phyloP scores from a whole-genome alignment of 2,888 invertebrate genomes.

The Ellobium chinense region DNA sequence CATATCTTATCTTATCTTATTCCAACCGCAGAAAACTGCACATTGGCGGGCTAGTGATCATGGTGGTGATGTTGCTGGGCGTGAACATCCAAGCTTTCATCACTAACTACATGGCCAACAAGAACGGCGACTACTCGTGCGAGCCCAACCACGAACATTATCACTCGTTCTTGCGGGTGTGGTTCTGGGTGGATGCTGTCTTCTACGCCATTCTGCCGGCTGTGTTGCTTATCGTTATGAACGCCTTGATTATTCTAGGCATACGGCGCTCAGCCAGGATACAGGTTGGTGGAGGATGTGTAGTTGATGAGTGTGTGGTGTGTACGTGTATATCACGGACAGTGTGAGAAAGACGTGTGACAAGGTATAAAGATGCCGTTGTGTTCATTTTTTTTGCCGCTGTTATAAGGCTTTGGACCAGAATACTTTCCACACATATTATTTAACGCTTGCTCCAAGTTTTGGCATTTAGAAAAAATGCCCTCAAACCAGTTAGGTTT shows the following conservation, averaged over 20 bases:
- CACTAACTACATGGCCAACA: constrained; percentile 52
- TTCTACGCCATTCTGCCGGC: constrained; percentile 64
- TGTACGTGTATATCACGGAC: too few relatives aligned
- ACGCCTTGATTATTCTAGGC: constrained; percentile 63
- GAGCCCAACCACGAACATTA: background rate
- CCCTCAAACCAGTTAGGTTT: too few relatives aligned
- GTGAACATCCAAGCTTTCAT: constrained; percentile 60
- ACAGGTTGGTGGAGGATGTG: constrained; percentile 40
- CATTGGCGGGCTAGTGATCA: constrained; percentile 1
- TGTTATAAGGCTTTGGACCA: too few relatives aligned
- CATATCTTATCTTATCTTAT: too few relatives aligned
- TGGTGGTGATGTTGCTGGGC: constrained; percentile 38
- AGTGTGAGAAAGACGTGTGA: too few relatives aligned
- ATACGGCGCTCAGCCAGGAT: constrained; percentile 50
- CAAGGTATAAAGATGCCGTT: too few relatives aligned
- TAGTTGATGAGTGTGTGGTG: too few relatives aligned
- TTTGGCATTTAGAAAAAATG: too few relatives aligned
- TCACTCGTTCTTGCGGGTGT: background rate
- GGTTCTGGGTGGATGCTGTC: constrained; percentile 67
- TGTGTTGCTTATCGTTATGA: constrained; percentile 59
- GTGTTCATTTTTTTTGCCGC: too few relatives aligned
- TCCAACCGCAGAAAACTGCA: constrained; percentile 33
- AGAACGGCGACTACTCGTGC: background rate
- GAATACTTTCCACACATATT: too few relatives aligned
- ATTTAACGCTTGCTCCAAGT: too few relatives aligned